Percentiles rank a stretch among this genome's conserved stretches.
phyloP scores from a whole-genome alignment of 2,888 invertebrate species.

The Piscicola geometra region DNA sequence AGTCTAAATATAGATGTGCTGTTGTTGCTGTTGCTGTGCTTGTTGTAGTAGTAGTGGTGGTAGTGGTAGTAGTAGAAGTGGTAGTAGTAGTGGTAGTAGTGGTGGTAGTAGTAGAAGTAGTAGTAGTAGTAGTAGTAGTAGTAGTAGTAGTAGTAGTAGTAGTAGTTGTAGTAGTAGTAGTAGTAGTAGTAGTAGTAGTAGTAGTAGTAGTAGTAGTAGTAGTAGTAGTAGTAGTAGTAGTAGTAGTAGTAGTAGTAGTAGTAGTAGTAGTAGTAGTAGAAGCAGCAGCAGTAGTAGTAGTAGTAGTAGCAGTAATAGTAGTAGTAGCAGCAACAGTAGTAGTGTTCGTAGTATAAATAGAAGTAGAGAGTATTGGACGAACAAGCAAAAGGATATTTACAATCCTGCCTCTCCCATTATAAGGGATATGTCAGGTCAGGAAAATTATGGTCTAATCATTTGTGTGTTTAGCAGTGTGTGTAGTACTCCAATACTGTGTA shows the following conservation, averaged over 20 bases:
- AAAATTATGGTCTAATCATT: not conserved
- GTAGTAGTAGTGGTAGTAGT: conserved; percentile 35
- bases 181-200: conserved; percentile 2
- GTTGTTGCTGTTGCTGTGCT: conserved; percentile 20
- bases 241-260: conserved; percentile 32
- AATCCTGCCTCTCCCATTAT: not conserved
- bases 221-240: conserved; percentile 28
- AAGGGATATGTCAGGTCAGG: too few relatives aligned
- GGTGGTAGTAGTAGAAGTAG: conserved; percentile 12
- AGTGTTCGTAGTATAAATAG: conserved; percentile 17
- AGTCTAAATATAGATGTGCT: not conserved
- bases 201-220: conserved; percentile 20
- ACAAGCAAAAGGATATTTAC: not conserved
- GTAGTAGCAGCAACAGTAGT: conserved; percentile 31
- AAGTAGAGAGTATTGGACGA: not conserved
- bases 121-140: conserved; percentile 18
- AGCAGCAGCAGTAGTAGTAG: conserved; percentile 34
- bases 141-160: conserved; percentile 25
- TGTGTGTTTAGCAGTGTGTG: conserved; percentile 9
- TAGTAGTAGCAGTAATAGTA: conserved; percentile 32
- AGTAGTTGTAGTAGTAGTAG: conserved; percentile 10
- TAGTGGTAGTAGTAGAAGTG: conserved; percentile 36
- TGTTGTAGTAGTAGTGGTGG: conserved; percentile 36
- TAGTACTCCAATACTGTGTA: not conserved
- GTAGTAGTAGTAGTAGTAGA: conserved; percentile 35